A percentile compares a stretch with the other conserved stretches of the same genome.
Evolutionary conservation across 2,797 vertebrate species (phyloP).

Genomic region (Molothrus ater): DNA sequence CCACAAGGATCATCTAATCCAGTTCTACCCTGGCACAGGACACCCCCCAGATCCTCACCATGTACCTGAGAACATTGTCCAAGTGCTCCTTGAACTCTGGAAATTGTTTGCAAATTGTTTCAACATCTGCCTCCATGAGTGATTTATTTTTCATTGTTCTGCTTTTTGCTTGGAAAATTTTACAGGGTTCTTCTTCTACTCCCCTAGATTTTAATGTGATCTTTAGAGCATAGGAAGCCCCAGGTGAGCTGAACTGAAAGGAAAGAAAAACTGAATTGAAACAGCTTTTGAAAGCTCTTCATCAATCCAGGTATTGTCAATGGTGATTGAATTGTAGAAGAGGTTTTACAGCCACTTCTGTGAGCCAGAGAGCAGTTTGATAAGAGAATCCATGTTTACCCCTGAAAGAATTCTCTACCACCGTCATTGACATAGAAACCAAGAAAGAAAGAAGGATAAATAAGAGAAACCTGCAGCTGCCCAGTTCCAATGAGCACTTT

Average conservation of each 20-base stretch:
- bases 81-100: background rate
- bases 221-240: background rate
- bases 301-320: background rate
- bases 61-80: background rate
- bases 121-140: background rate
- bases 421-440: background rate
- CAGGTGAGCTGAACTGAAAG: background rate
- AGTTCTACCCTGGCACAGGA: background rate
- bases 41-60: accelerated
- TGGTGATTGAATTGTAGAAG: background rate
- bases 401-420: background rate
- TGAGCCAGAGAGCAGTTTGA: background rate
- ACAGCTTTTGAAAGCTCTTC: background rate
- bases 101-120: background rate
- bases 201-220: background rate
- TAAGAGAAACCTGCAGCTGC: background rate
- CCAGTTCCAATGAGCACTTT: background rate
- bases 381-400: background rate
- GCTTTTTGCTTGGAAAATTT: background rate
- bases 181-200: background rate
- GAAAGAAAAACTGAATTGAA: background rate
- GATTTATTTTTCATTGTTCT: no score
- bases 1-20: background rate
- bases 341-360: background rate
- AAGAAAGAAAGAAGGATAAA: background rate